Conservation (phyloP, 2,113 vertebrate species). For the Henicopernis longicauda region DNA sequence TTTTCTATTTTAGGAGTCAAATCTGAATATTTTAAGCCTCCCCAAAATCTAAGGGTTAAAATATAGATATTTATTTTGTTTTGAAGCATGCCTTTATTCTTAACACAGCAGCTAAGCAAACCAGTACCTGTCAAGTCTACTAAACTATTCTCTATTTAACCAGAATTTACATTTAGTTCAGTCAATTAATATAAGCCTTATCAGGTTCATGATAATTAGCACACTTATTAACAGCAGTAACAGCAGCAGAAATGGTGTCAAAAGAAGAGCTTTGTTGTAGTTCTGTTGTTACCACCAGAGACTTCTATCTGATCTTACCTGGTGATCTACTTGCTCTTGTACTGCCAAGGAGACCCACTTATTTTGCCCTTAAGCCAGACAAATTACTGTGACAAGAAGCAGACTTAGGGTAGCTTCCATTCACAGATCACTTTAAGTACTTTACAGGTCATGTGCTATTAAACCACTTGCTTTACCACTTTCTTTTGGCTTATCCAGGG, state of each 20-base stretch:
- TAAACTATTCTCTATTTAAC: slow-evolving; percentile 14
- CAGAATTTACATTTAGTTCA: slow-evolving; percentile 40
- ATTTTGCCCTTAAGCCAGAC: slow-evolving; percentile 46
- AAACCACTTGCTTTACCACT: slow-evolving; percentile 37
- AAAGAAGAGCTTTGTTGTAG: not conserved
- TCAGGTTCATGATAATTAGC: slow-evolving; percentile 51
- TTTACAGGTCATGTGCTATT: slow-evolving; percentile 38
- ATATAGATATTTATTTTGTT: not conserved
- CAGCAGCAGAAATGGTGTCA: slow-evolving; percentile 17
- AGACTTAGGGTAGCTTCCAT: slow-evolving; percentile 27
- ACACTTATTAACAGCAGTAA: slow-evolving; percentile 40
- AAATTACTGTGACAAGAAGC: slow-evolving; percentile 57
- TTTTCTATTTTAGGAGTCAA: not conserved
- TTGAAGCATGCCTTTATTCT: not conserved
- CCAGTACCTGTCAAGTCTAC: not conserved
- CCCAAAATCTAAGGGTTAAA: not conserved
- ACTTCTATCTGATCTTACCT: slow-evolving; percentile 53
- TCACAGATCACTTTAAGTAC: slow-evolving; percentile 57
- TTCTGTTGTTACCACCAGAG: not conserved
- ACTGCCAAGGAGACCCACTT: slow-evolving; percentile 32
- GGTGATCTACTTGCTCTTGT: slow-evolving; percentile 43
- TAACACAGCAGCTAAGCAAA: not conserved
- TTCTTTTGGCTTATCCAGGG: slow-evolving; percentile 5
- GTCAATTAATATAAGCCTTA: slow-evolving; percentile 41
- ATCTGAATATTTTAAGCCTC: not conserved